Evolutionary conservation across 2,797 vertebrate species (phyloP).

Genomic region (Centropyge bicolor): DNA sequence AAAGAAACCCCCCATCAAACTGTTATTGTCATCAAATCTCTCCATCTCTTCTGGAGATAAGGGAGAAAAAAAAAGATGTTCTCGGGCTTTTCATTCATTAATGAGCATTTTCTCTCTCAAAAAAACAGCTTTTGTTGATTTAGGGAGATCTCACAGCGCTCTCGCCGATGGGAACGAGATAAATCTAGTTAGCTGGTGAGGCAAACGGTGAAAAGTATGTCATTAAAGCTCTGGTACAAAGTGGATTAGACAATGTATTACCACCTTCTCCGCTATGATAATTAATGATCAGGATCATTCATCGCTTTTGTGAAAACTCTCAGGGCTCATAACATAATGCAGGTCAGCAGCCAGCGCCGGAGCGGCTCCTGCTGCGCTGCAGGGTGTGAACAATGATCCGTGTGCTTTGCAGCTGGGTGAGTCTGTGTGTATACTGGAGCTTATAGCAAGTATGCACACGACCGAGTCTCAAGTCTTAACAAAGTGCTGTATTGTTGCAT

Average conservation of each 20-base stretch:
- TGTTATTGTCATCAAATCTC: constrained; percentile 74
- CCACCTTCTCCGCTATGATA: constrained; percentile 42
- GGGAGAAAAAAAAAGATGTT: constrained; percentile 65
- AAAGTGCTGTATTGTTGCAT: constrained; percentile 49
- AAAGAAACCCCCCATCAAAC: constrained; percentile 47
- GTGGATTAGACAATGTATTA: constrained; percentile 72
- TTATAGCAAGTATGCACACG: constrained; percentile 57
- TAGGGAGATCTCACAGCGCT: constrained; percentile 66
- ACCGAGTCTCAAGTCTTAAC: constrained; percentile 52
- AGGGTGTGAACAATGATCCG: constrained; percentile 45
- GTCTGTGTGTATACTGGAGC: constrained; percentile 59
- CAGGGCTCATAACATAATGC: constrained; percentile 3
- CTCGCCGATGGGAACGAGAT: constrained; percentile 70
- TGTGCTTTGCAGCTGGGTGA: constrained; percentile 58
- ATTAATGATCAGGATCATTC: constrained; percentile 67
- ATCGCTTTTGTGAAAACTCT: constrained; percentile 37
- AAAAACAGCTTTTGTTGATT: constrained; percentile 80
- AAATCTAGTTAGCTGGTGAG: constrained; percentile 72
- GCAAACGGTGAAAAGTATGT: constrained; percentile 71
- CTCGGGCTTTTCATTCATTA: constrained; percentile 71
- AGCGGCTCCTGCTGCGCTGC: constrained; percentile 11
- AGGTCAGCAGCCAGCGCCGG: constrained; percentile 12
- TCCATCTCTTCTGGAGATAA: constrained; percentile 70
- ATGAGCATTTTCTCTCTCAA: constrained; percentile 72
- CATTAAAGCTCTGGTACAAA: constrained; percentile 77